Evolutionary conservation across 2,888 invertebrate genomes (phyloP), one percentile per base, ranked within the genome.

Genomic region (Shargacucullia verbasci): DNA sequence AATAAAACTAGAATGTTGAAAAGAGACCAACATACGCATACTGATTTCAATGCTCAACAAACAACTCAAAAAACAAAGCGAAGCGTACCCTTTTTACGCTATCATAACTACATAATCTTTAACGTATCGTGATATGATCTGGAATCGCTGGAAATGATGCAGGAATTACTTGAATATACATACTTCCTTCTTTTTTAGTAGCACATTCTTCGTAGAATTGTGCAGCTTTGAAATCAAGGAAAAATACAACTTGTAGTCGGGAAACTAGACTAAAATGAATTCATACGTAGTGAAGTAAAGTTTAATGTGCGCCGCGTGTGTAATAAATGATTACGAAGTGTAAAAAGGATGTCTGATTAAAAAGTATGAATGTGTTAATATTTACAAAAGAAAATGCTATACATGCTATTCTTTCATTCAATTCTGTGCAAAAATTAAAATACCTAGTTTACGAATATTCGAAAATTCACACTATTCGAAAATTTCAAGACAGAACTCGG

Each of bases 391-490:
- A 15, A 20, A 15, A 35, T 8, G 7, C 6, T 5, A 27, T 27
- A 27, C 3, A 27, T 5, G 7, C 27, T 27, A 27, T 27, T n/a
- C n/a, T n/a, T n/a, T n/a, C n/a, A n/a, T n/a, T n/a, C n/a, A n/a
- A n/a, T n/a, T n/a, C n/a, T n/a, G 20, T 4, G 20, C 20, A 20
- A 20, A 20, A 20, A 20, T 4, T 20, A 4, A 20, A 20, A 20
- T 20, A 20, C 20, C 20, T 20, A 20, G 20, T 20, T 29, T 12
- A n/a, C 31, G 31, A 67, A 44, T 64, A 27, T 20, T 31, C 1
- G 20, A 63, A 65, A 56, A 37, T 44, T 47, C 43, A 56, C 31
- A 48, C 50, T 47, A 49, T 40, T 41, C 39, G n/a, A n/a, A n/a
- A 3, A 13, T 48, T 70, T 57, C 37, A 48, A n/a, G n/a, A n/a